A percentile compares a stretch with the other conserved stretches of the same genome.
These are phyloP conservation scores for Onychorhynchus coronatus DNA, from an alignment of 2,113 vertebrate species.

Conservation along the genomic window DNA sequence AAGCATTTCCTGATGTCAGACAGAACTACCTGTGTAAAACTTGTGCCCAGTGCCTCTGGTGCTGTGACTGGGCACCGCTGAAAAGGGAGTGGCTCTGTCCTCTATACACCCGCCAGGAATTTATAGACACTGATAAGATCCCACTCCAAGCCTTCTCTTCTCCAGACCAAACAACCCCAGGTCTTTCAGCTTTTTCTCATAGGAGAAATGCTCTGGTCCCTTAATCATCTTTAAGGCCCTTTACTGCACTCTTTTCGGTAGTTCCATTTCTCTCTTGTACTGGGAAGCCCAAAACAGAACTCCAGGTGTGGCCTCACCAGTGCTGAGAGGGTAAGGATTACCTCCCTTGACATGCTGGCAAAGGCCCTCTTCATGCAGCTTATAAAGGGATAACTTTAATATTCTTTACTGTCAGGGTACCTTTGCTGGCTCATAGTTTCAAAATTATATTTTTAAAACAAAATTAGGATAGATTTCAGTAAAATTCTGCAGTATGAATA, in stretches of 20 bases:
- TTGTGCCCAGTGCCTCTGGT: neutral
- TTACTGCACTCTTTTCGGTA: neutral
- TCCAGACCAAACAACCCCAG: neutral
- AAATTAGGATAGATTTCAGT: accelerated
- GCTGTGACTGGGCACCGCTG: neutral
- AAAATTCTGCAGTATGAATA: neutral
- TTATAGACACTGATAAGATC: neutral
- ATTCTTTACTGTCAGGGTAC: accelerated
- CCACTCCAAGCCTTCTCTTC: neutral
- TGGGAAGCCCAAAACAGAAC: neutral
- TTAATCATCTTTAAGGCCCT: neutral
- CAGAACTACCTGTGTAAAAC: no score
- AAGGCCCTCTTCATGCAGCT: neutral
- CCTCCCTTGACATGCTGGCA: neutral
- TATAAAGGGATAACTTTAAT: neutral
- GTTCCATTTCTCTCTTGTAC: neutral
- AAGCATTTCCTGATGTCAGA: neutral
- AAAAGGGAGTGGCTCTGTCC: neutral
- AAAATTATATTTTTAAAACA: neutral
- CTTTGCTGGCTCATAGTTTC: neutral
- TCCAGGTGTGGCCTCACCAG: neutral
- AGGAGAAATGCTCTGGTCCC: neutral
- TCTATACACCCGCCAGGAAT: neutral
- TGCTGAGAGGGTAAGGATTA: neutral
- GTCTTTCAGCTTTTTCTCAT: neutral